Conservation (phyloP, 2,797 vertebrate genomes). For the Sebastiscus albofasciatus region DNA sequence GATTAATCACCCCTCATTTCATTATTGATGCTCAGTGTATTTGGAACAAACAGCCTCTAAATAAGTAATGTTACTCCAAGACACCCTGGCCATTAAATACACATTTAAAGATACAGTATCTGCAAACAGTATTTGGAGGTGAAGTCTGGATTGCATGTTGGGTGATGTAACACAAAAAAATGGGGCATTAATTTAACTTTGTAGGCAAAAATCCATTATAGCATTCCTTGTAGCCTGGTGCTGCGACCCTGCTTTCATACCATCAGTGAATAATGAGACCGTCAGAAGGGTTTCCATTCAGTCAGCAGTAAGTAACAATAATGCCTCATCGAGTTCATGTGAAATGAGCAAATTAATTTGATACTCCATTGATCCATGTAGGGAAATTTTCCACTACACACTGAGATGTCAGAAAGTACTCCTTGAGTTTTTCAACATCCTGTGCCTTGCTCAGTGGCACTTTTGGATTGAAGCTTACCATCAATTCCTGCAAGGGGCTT, state of each 20-base stretch:
- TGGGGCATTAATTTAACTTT: not conserved
- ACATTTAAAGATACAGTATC: slow-evolving; percentile 14
- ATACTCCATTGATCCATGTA: not conserved
- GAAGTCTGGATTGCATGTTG: not conserved
- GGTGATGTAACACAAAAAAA: not conserved
- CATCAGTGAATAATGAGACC: slow-evolving; percentile 3
- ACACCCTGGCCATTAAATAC: slow-evolving; percentile 14
- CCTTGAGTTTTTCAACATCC: not conserved
- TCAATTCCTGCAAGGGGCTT: not conserved
- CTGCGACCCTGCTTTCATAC: not conserved
- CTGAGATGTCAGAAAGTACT: not conserved
- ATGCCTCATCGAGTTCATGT: not conserved
- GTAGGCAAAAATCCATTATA: not conserved
- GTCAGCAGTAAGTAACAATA: not conserved
- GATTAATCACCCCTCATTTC: slow-evolving; percentile 75
- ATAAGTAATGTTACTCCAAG: slow-evolving; percentile 68
- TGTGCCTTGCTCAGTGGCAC: slow-evolving; percentile 8
- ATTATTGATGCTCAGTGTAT: slow-evolving; percentile 79
- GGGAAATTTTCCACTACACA: not conserved
- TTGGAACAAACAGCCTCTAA: slow-evolving; percentile 73
- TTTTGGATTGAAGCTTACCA: not conserved
- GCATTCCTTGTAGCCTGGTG: not conserved
- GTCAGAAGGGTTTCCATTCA: not conserved
- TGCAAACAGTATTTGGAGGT: not conserved
- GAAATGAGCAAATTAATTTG: not conserved